These are phyloP conservation scores for pig (Sus scrofa) DNA, from an alignment of 2,113 vertebrate genomes.

Conservation along the genomic window DNA sequence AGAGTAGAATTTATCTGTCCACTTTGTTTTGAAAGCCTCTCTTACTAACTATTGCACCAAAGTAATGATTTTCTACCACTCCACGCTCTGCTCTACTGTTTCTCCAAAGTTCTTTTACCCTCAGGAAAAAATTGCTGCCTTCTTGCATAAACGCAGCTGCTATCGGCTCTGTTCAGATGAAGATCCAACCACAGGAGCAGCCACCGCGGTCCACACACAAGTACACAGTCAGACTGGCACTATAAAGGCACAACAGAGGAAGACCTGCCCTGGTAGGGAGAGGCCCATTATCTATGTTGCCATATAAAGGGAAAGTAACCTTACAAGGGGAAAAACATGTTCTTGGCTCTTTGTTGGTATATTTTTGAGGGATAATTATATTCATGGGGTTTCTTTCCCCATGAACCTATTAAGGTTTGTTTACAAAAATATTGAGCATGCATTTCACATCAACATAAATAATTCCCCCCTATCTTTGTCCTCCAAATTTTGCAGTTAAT, in stretches of 20 bases:
- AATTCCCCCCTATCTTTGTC: conserved; percentile 84
- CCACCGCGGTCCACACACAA: conserved; percentile 33
- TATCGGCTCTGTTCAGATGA: conserved; percentile 37
- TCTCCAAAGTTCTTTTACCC: conserved; percentile 14
- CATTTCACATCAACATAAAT: conserved; percentile 85
- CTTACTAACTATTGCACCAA: not conserved
- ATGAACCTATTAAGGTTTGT: conserved; percentile 75
- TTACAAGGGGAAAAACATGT: conserved; percentile 73
- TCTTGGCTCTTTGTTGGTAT: conserved; percentile 9
- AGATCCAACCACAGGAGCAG: not conserved
- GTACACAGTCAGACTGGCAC: not conserved
- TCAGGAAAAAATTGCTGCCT: conserved; percentile 16
- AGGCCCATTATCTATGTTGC: conserved; percentile 20
- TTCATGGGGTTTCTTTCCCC: conserved; percentile 62
- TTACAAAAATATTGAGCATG: conserved; percentile 85
- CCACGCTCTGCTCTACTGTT: not conserved
- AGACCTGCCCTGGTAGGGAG: not conserved
- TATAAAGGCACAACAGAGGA: conserved; percentile 45
- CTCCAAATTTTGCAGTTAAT: conserved; percentile 89
- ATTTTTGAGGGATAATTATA: conserved; percentile 73
- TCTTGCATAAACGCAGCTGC: conserved; percentile 55
- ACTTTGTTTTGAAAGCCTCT: not conserved
- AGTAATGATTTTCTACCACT: not conserved
- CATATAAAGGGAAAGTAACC: conserved; percentile 66
- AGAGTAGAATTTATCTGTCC: not conserved